phyloP scores from a whole-genome alignment of 2,888 invertebrate genomes.

The Ischnus inquisitorius region DNA sequence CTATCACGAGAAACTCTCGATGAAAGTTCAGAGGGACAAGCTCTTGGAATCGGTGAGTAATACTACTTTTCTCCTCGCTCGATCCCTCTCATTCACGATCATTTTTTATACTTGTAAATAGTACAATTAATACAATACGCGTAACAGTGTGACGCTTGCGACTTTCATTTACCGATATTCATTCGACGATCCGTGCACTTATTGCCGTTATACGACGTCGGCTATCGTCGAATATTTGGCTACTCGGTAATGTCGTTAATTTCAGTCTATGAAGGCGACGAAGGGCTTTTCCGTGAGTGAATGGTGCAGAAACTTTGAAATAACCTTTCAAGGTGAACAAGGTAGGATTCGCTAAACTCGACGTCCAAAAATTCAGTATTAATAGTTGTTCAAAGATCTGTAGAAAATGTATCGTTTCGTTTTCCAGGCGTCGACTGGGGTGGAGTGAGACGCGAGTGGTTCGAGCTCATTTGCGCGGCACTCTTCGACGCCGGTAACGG shows the following conservation, averaged over 20 bases:
- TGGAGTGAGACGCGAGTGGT: constrained; percentile 97
- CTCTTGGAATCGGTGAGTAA: constrained; percentile 91
- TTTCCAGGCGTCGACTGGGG: constrained; percentile 96
- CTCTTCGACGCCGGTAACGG: constrained; percentile 94
- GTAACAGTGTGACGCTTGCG: too few relatives aligned
- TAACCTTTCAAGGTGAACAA: constrained; percentile 96
- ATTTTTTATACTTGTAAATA: background rate
- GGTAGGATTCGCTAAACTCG: background rate
- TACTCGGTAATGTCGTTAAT: constrained; percentile 58
- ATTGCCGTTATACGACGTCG: too few relatives aligned
- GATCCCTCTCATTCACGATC: background rate
- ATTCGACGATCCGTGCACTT: too few relatives aligned
- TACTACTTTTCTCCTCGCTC: background rate
- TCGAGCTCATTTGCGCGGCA: constrained; percentile 94
- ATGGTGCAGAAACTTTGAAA: constrained; percentile 98
- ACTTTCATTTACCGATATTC: too few relatives aligned
- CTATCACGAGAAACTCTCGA: constrained; percentile 93
- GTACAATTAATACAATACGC: background rate
- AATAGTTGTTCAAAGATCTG: background rate
- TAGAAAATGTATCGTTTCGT: background rate
- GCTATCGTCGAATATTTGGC: too few relatives aligned
- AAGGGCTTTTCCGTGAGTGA: constrained; percentile 94
- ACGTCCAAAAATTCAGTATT: background rate
- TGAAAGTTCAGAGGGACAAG: constrained; percentile 93
- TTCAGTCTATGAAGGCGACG: constrained; percentile 92